These are phyloP conservation scores for Pachyseris speciosa DNA, from an alignment of 64 coral and sea anemone species.

Conservation along the genomic window DNA sequence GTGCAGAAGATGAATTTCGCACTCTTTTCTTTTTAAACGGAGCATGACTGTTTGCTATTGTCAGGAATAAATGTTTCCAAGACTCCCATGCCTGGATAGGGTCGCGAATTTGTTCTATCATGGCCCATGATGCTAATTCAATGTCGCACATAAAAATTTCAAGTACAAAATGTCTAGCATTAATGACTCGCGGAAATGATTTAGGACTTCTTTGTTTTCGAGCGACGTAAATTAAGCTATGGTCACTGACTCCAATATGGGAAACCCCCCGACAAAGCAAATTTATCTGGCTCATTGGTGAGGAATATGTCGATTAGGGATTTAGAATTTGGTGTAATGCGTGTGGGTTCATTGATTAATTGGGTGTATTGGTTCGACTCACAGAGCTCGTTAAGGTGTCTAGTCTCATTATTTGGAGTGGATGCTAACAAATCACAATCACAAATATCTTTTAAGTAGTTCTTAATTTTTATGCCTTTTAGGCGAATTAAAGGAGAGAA, in stretches of 20 bases:
- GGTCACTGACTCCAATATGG: background rate
- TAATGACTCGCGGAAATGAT: background rate
- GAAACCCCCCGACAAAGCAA: background rate
- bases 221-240: background rate
- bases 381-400: slow-evolving; percentile 32
- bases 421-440: background rate
- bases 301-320: background rate
- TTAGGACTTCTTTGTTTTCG: slow-evolving; percentile 13
- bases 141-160: background rate
- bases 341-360: slow-evolving; percentile 1
- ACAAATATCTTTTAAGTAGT: too few species aligned
- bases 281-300: background rate
- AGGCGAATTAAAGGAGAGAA: too few species aligned
- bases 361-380: background rate
- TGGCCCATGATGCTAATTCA: background rate
- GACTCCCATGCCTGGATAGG: background rate
- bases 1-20: background rate
- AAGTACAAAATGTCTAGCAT: slow-evolving; percentile 9
- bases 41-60: background rate
- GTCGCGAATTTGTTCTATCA: slow-evolving; percentile 7
- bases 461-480: too few species aligned
- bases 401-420: slow-evolving; percentile 1
- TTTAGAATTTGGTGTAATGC: too few species aligned
- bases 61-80: too few species aligned
- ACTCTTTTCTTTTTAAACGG: too few species aligned